Evolutionary conservation across 2,888 invertebrate genomes (phyloP).

Genomic region (Ptychoptera contaminata): DNA sequence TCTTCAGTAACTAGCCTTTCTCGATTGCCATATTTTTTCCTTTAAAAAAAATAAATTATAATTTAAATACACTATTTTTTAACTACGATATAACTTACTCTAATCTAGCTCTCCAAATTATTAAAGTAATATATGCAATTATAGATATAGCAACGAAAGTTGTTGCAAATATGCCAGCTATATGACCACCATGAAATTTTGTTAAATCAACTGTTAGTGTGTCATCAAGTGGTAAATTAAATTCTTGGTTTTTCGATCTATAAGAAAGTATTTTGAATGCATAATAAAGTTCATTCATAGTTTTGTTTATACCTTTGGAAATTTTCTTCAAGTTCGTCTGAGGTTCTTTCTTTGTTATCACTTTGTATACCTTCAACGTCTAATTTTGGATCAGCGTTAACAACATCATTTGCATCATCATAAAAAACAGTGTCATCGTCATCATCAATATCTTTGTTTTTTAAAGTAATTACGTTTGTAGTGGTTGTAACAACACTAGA

Average conservation of each 20-base stretch:
- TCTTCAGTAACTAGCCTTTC: slow-evolving; percentile 12
- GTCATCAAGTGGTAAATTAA: slow-evolving; percentile 2
- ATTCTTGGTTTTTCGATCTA: neutral
- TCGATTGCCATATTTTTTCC: slow-evolving; percentile 12
- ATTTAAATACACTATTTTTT: neutral
- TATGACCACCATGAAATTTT: slow-evolving; percentile 8
- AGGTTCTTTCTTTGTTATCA: slow-evolving; percentile 2
- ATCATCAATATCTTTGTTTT: too few species aligned
- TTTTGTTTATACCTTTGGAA: slow-evolving; percentile 7
- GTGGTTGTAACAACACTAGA: too few species aligned
- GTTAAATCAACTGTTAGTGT: slow-evolving; percentile 8
- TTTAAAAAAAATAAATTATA: neutral
- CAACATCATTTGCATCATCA: slow-evolving; percentile 1
- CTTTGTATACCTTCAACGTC: slow-evolving; percentile 12
- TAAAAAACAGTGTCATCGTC: neutral
- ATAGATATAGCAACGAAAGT: slow-evolving; percentile 7
- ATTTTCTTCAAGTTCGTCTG: slow-evolving; percentile 11
- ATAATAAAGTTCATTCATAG: too few species aligned
- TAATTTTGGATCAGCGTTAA: slow-evolving; percentile 4
- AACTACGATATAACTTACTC: slow-evolving; percentile 6
- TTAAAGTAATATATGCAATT: slow-evolving; percentile 8
- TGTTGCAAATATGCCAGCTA: slow-evolving; percentile 9
- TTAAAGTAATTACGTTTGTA: too few species aligned
- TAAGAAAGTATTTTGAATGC: neutral
- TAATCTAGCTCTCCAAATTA: slow-evolving; percentile 9